phyloP scores from a whole-genome alignment of 64 coral and sea anemone genomes.

The Platygyra sinensis region DNA sequence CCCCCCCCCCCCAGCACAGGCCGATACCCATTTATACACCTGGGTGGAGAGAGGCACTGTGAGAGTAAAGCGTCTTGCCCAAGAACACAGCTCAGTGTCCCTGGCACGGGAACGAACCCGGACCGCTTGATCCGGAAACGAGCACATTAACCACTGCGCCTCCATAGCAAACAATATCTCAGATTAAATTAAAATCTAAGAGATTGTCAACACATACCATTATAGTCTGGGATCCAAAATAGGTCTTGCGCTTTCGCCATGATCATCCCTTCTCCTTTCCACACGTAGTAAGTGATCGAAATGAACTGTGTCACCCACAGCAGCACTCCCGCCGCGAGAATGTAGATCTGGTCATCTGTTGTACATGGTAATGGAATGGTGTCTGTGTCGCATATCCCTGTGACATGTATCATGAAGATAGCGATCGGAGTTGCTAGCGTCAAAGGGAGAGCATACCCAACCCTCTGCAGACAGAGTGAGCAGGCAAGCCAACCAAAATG shows the following conservation, averaged over 20 bases:
- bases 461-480: slow-evolving; percentile 44
- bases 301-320: slow-evolving; percentile 47
- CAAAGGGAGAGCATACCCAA: slow-evolving; percentile 53
- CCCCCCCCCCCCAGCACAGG: too few species aligned
- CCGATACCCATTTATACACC: too few species aligned
- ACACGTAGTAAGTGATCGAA: slow-evolving; percentile 44
- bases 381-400: not conserved
- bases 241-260: slow-evolving; percentile 54
- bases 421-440: slow-evolving; percentile 55
- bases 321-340: not conserved
- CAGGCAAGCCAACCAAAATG: slow-evolving; percentile 66
- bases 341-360: not conserved
- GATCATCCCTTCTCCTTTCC: slow-evolving; percentile 42
- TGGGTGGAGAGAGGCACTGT: too few species aligned
- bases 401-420: not conserved
- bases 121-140: too few species aligned
- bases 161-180: too few species aligned
- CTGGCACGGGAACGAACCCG: too few species aligned
- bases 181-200: not conserved
- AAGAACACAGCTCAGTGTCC: too few species aligned
- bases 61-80: too few species aligned
- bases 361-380: slow-evolving; percentile 32
- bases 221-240: slow-evolving; percentile 64
- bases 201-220: slow-evolving; percentile 4
- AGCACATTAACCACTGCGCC: too few species aligned